Evolutionary conservation across 2,797 vertebrate genomes (phyloP), one percentile per base, ranked within the genome.

Genomic region (Xenops minutus): DNA sequence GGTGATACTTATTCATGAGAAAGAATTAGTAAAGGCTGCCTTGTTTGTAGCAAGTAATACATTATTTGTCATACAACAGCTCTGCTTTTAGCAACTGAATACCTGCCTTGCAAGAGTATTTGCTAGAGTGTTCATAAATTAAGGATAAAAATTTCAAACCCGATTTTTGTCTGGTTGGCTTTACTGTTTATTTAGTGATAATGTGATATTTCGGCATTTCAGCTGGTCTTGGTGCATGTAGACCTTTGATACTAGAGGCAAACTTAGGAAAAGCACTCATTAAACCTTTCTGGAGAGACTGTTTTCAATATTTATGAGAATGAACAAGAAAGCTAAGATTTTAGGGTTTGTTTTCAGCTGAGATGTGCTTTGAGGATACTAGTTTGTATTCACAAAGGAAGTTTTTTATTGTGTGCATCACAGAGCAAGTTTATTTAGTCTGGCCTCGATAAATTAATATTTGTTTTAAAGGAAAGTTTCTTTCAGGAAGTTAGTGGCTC

Each of bases 351-450:
- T 56, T 91, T 92, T 74, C 52, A 52, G 27, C 55, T 71, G 30
- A 88, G 30, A 5, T 32, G 26, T 51, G 14, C 59, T 80, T 85
- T 82, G 24, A 67, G 44, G 64, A 27, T 13, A 3, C 10, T 15
- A 27, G 51, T 66, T 81, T 62, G 18, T 80, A 24, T 67, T 93
- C 64, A 88, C 41, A 77, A 44, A 73, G 79, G 61, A 96, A 69
- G 41, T 2, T 74, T 91, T 90, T 86, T 49, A 76, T 92, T 85
- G 49, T 74, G 26, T 68, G n/a, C 41, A 58, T 90, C 21, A 29
- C 64, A 72, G 54, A 78, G 14, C 15, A 68, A 68, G 69, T 91
- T 95, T 92, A 93, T 94, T 91, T 89, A 49, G 61, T 59, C 61
- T 91, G 64, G 21, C 54, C 49, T 91, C 89, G 56, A 80, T 56